Conservation (phyloP, 2,888 invertebrate genomes). For the Brenthis daphne region DNA sequence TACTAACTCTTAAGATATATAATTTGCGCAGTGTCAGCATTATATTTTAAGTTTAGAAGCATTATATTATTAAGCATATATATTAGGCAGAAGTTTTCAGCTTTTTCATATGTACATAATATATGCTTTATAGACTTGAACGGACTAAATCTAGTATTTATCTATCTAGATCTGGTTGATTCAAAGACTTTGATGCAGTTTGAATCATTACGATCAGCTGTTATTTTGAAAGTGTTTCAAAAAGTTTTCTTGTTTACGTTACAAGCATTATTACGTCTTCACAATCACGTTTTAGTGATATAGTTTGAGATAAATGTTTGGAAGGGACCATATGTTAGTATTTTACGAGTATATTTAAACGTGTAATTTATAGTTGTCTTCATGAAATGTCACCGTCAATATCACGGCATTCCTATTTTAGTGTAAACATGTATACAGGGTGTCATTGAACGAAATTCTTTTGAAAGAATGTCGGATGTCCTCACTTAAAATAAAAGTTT, state of each 20-base stretch:
- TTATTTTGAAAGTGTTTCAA: conserved; percentile 7
- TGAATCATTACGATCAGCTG: conserved; percentile 15
- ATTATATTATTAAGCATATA: too few species aligned
- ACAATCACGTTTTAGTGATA: neutral
- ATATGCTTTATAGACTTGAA: too few species aligned
- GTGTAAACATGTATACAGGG: conserved; percentile 4
- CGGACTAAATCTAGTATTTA: too few species aligned
- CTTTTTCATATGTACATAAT: too few species aligned
- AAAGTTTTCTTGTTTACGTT: neutral
- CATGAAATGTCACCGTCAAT: conserved; percentile 3
- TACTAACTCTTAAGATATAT: too few species aligned
- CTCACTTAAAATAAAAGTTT: conserved; percentile 25
- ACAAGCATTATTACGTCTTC: conserved; percentile 5
- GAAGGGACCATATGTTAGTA: neutral
- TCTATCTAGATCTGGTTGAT: neutral
- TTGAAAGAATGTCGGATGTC: conserved; percentile 20
- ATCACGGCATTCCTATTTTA: conserved; percentile 16
- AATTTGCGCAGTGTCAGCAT: too few species aligned
- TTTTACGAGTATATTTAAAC: conserved; percentile 10
- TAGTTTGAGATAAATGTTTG: conserved; percentile 6
- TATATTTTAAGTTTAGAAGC: too few species aligned
- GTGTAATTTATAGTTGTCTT: conserved; percentile 10
- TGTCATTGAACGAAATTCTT: conserved; percentile 27
- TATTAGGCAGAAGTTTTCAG: too few species aligned
- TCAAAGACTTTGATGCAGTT: conserved; percentile 34